Conservation (phyloP, 2,888 invertebrate genomes). For the Catocala sponsa region DNA sequence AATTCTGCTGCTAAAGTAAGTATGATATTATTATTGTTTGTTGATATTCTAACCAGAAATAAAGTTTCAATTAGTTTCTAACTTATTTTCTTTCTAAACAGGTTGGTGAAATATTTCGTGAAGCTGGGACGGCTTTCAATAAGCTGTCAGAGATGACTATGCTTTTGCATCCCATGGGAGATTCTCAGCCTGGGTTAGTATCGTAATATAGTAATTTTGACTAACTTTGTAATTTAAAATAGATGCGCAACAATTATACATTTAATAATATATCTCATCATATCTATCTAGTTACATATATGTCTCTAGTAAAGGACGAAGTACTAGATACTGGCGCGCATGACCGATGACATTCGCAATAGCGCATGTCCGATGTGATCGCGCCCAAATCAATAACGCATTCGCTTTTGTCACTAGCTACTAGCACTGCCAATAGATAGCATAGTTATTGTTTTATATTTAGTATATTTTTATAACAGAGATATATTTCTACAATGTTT, state of each 20-base stretch:
- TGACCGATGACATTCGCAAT: neutral
- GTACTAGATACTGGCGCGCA: too few relatives aligned
- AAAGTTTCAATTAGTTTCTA: too few relatives aligned
- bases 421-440: neutral
- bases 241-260: too few relatives aligned
- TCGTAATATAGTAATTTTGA: neutral
- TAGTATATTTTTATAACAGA: too few relatives aligned
- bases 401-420: neutral
- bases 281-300: too few relatives aligned
- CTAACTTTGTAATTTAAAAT: too few relatives aligned
- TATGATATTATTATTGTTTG: constrained; percentile 8
- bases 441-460: neutral
- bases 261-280: too few relatives aligned
- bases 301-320: too few relatives aligned
- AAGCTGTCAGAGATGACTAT: constrained; percentile 97
- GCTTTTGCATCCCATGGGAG: constrained; percentile 96
- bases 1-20: constrained; percentile 66
- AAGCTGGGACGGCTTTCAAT: constrained; percentile 97
- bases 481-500: constrained; percentile 1
- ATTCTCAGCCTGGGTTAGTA: constrained; percentile 92
- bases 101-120: constrained; percentile 99
- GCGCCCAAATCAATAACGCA: neutral
- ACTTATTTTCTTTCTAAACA: constrained; percentile 68
- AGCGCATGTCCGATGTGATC: neutral
- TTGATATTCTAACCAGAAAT: too few relatives aligned